Conservation (phyloP, 2,888 invertebrate species). For the Liopterus haemorrhoidalis region DNA sequence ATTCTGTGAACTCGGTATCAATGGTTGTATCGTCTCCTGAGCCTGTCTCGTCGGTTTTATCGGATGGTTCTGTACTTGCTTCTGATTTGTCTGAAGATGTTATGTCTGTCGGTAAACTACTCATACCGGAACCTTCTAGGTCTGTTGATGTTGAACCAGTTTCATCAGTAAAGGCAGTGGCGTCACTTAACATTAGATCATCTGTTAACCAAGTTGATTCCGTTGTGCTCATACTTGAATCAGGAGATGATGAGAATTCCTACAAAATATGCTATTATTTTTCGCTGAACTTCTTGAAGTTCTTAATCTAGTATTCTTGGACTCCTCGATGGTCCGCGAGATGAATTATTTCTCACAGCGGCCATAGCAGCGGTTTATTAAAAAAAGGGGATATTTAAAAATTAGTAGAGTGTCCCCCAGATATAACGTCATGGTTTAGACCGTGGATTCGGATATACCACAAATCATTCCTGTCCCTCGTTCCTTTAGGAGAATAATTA, state of each 20-base stretch:
- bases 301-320: too few species aligned
- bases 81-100: constrained; percentile 13
- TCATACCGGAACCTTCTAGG: constrained; percentile 23
- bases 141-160: constrained; percentile 21
- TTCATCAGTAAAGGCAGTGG: constrained; percentile 39
- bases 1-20: constrained; percentile 12
- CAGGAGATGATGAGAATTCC: constrained; percentile 1
- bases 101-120: constrained; percentile 1
- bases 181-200: constrained; percentile 51
- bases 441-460: too few species aligned
- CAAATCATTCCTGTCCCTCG: too few species aligned
- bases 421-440: too few species aligned
- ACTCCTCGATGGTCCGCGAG: too few species aligned
- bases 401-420: too few species aligned
- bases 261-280: too few species aligned
- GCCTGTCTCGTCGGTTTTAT: constrained; percentile 22
- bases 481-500: too few species aligned
- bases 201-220: constrained; percentile 43
- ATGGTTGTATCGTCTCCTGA: constrained; percentile 15
- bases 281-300: too few species aligned
- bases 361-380: too few species aligned
- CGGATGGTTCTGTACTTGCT: constrained; percentile 1
- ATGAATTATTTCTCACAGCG: too few species aligned
- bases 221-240: constrained; percentile 5
- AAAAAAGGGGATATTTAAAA: too few species aligned